phyloP scores from a whole-genome alignment of 2,797 vertebrate genomes.

The Pelodytes ibericus region DNA sequence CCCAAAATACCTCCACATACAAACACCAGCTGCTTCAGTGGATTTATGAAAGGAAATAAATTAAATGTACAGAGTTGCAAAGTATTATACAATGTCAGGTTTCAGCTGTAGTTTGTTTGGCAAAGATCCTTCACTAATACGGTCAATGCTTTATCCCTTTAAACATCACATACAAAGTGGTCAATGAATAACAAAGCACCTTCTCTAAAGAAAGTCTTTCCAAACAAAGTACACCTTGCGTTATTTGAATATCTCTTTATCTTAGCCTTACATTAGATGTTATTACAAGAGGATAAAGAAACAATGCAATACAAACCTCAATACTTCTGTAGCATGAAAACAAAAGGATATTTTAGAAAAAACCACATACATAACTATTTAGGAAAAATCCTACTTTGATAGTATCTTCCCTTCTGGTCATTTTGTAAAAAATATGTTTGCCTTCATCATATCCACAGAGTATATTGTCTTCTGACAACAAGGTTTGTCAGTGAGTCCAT shows the following conservation, averaged over 20 bases:
- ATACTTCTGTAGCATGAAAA: constrained; percentile 8
- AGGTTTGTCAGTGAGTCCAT: constrained; percentile 33
- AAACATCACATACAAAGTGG: constrained; percentile 6
- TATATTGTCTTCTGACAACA: constrained; percentile 33
- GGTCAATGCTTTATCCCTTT: constrained; percentile 22
- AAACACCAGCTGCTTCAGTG: constrained; percentile 28
- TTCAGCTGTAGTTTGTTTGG: constrained; percentile 30
- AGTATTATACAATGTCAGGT: constrained; percentile 22
- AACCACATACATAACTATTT: constrained; percentile 33
- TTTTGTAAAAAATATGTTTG: constrained; percentile 1
- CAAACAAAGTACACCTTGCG: constrained; percentile 7
- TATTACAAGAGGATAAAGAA: constrained; percentile 32
- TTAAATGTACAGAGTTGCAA: constrained; percentile 19
- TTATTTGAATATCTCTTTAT: constrained; percentile 8
- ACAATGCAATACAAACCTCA: constrained; percentile 32
- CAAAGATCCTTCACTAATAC: constrained; percentile 2
- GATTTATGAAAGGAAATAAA: constrained; percentile 27
- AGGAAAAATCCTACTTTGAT: constrained; percentile 36
- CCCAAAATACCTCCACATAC: constrained; percentile 3
- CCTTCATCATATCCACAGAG: constrained; percentile 22
- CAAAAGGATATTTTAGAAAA: constrained; percentile 27
- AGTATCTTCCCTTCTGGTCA: constrained; percentile 43
- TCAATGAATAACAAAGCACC: constrained; percentile 16
- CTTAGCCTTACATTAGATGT: constrained; percentile 22
- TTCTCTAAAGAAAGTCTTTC: constrained; percentile 22